Evolutionary conservation across 2,797 vertebrate genomes (phyloP), one percentile per base, ranked within the genome.

Genomic region (Vireo griseus): DNA sequence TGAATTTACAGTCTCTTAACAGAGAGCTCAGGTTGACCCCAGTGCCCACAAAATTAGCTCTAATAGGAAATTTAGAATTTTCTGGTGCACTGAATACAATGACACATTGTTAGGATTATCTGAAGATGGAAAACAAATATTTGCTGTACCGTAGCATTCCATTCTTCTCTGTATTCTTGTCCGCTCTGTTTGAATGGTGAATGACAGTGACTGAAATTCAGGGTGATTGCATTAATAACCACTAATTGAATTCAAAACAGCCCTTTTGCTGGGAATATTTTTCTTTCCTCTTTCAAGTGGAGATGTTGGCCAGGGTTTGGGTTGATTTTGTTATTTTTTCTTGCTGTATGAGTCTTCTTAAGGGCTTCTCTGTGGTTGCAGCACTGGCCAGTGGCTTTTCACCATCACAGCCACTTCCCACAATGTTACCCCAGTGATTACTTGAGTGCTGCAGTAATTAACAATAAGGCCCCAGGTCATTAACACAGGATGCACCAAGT

Each of bases 1-100:
- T 86, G 72, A 93, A 95, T 94, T 96, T 95, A 75, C 47, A 58
- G 33, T 65, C 68, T 85, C 72, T 94, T 80, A 93, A 74, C 61
- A 72, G 58, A 92, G 61, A 80, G 28, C 50, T 77, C 51, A 77
- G 16, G n/a, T 67, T 92, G 91, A 96, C 75, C 93, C 40, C 54
- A 72, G 42, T 86, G 44, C 62, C 44, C 50, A 31, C 35, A 65
- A 48, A 77, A 91, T 89, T 92, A 74, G 13, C 29, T 80, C 29
- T 92, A 91, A 80, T 89, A 71, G 52, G 67, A 92, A 93, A 87
- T 91, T 14, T 54, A 86, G 59, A 63, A 65, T 89, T 93, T 94
- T 83, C 61, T 77, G 21, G 14, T 69, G 52, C n/a, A 14, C 50
- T 71, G 57, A 73, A 85, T 74, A 50, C 28, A 79, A 3, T 74